Conservation (phyloP, 92 coral and sea anemone genomes). For the Diadumene lineata region DNA sequence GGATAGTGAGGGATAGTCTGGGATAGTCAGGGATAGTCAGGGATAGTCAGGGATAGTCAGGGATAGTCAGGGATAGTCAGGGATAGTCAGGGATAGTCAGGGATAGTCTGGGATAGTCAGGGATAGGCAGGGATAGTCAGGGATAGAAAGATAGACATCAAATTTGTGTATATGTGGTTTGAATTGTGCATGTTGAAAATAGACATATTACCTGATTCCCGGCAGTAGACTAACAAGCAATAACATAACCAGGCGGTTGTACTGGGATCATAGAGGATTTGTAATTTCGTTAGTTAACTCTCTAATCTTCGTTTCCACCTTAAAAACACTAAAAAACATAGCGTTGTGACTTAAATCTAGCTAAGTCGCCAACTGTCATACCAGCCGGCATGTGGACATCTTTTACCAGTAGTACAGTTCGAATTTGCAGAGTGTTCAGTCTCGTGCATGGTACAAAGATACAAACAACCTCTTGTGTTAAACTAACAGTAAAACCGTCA, state of each 20-base stretch:
- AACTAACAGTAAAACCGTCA: neutral
- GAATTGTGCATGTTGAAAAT: neutral
- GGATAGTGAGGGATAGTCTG: too few species aligned
- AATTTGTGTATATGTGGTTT: too few species aligned
- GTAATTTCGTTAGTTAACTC: neutral
- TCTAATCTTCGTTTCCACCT: neutral
- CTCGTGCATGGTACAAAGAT: neutral
- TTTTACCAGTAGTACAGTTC: too few species aligned
- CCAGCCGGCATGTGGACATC: neutral
- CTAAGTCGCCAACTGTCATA: neutral
- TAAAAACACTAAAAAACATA: neutral
- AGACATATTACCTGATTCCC: neutral
- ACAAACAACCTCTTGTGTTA: neutral
- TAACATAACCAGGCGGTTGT: neutral
- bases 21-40: too few species aligned
- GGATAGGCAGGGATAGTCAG: too few species aligned
- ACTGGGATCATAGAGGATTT: neutral
- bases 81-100: too few species aligned
- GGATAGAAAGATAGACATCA: too few species aligned
- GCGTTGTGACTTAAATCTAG: neutral
- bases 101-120: too few species aligned
- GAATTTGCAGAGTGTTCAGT: neutral
- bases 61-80: too few species aligned
- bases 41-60: too few species aligned
- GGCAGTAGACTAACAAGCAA: neutral